Conservation (phyloP, 2,797 vertebrate species). For the Lepilemur ruficaudatus region DNA sequence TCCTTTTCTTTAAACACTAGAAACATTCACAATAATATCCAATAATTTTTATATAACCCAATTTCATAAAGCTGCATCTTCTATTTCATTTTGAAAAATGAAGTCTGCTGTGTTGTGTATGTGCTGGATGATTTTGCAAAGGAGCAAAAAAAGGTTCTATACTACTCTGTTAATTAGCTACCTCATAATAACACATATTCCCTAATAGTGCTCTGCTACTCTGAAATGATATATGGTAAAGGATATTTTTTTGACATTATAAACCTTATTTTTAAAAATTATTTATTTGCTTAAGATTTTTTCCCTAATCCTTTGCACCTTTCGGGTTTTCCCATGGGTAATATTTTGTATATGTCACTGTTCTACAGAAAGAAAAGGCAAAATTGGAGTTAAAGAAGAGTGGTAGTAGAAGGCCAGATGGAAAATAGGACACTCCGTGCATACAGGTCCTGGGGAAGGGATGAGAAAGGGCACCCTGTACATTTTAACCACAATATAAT, state of each 20-base stretch:
- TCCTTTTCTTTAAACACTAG: background rate
- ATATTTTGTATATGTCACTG: background rate
- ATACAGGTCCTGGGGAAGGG: background rate
- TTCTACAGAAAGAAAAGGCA: background rate
- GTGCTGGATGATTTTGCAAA: slow-evolving; percentile 15
- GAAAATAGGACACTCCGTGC: background rate
- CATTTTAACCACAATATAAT: background rate
- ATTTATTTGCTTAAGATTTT: background rate
- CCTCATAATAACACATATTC: background rate
- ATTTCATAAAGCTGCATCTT: background rate
- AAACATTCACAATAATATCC: background rate
- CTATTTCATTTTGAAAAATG: background rate
- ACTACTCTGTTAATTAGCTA: background rate
- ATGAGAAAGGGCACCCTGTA: background rate
- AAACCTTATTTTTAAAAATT: slow-evolving; percentile 8
- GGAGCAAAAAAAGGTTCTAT: background rate
- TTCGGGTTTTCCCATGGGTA: background rate
- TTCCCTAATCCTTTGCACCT: background rate
- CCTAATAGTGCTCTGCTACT: background rate
- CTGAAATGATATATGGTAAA: background rate
- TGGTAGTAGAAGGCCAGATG: too few species aligned
- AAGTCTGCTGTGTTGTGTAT: background rate
- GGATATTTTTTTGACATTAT: background rate
- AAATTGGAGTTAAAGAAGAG: background rate
- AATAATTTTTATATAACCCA: background rate